Base-by-base conservation (phyloP, 2,888 invertebrate species). In the Phengaris alcon region DNA sequence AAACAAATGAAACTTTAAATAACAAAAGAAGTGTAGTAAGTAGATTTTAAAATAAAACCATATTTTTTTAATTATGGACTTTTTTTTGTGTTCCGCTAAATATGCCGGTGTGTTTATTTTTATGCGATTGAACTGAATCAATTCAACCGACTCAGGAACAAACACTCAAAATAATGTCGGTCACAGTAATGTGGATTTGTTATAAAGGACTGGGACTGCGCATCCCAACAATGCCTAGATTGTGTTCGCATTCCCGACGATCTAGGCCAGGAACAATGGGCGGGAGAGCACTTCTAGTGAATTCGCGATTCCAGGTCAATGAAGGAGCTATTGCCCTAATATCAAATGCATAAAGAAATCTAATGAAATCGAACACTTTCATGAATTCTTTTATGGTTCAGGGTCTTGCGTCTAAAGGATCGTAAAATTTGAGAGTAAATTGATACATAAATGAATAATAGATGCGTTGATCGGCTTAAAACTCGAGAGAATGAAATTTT, bases 241-340 rank as follows among this genome's bases (percentile, higher is more conserved):
- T 90, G 91, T 89, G 87, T 89, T 88, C 90, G 85, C 90, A 91
- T 91, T 91, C 90, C 88, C 78, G 73, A 80, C 85, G 83, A 92
- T 90, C 88, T 90, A 87, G 91, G 90, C 83, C 91, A 86, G 81
- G 85, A 88, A 91, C 91, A 91, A 91, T 90, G 86, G 83, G 83
- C 82, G 86, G 80, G 85, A 87, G 88, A 84, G 83, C 86, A 87
- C 89, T 89, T 88, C 88, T 85, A 88, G 77, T 80, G 81, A 83
- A 83, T 85, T 85, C 86, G 82, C 84, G 82, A 83, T 91, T 89
- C 85, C 86, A 82, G 90, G 90, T 91, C 90, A 90, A 88, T 88
- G 86, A 86, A 89, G 86, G 86, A 83, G 75, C 81, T 64, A 44
- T 64, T 35, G 64, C 12, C 64, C 52, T 52, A 52, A 52, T 52